A percentile compares a stretch with the other conserved stretches of the same genome.
These are phyloP conservation scores for Cryptus viduatorius DNA, from an alignment of 2,888 invertebrate genomes.

Conservation along the genomic window DNA sequence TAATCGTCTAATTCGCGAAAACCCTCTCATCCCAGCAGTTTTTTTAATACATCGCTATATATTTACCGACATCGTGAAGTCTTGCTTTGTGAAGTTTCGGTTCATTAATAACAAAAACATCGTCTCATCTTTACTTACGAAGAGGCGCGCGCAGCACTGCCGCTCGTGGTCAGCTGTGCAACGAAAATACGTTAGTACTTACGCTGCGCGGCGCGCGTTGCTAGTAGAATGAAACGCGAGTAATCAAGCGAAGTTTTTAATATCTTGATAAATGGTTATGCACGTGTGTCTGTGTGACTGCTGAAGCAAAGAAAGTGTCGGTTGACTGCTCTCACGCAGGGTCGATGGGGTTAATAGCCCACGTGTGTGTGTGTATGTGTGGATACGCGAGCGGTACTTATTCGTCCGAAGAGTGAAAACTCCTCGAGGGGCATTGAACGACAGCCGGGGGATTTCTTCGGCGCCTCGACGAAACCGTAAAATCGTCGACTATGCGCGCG, in stretches of 20 bases:
- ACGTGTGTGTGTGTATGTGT: neutral
- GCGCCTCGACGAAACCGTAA: slow-evolving; percentile 8
- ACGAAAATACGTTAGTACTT: too few species aligned
- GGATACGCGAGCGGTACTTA: neutral
- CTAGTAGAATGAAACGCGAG: too few species aligned
- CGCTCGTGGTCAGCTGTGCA: too few species aligned
- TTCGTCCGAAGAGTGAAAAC: slow-evolving; percentile 52
- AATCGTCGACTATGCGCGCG: neutral
- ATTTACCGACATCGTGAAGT: too few species aligned
- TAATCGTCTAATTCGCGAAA: neutral
- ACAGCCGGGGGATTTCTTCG: neutral
- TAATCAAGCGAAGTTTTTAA: neutral
- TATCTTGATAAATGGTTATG: neutral
- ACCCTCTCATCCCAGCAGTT: too few species aligned
- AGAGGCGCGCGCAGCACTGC: too few species aligned
- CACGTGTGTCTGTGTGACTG: neutral
- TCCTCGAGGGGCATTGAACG: neutral
- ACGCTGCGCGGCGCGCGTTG: too few species aligned
- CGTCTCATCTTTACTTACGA: too few species aligned
- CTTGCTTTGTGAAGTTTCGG: too few species aligned
- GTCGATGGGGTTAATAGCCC: slow-evolving; percentile 52
- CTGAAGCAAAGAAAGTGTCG: slow-evolving; percentile 25
- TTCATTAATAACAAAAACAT: too few species aligned
- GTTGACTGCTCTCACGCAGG: slow-evolving; percentile 45
- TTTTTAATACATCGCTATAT: too few species aligned